Evolutionary conservation across 2,113 vertebrate genomes (phyloP).

Genomic region (Polypterus bichir): DNA sequence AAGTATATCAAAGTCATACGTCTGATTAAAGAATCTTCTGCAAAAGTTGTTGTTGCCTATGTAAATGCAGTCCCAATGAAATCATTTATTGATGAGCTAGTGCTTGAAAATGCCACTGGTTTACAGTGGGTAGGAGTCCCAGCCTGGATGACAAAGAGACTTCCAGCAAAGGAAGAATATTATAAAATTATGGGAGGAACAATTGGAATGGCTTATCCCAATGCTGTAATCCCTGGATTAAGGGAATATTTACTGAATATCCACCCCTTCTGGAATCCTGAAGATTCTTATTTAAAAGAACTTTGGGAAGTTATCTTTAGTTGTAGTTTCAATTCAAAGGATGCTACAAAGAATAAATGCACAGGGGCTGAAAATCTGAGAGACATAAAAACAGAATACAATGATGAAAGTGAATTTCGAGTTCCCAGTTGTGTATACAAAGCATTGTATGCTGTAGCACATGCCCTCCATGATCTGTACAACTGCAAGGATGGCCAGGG

Average conservation of each 20-base stretch:
- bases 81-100: slow-evolving; percentile 42
- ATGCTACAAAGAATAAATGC: slow-evolving; percentile 27
- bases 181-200: slow-evolving; percentile 45
- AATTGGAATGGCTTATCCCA: slow-evolving; percentile 53
- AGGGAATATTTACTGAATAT: slow-evolving; percentile 47
- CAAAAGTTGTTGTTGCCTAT: slow-evolving; percentile 50
- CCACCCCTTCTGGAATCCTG: slow-evolving; percentile 27
- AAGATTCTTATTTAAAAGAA: slow-evolving; percentile 42
- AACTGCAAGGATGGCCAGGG: slow-evolving; percentile 36
- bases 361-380: slow-evolving; percentile 46
- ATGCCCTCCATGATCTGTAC: slow-evolving; percentile 41
- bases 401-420: slow-evolving; percentile 52
- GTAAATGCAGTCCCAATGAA: slow-evolving; percentile 53
- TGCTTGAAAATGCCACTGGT: slow-evolving; percentile 39
- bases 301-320: slow-evolving; percentile 58
- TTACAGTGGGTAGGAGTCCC: slow-evolving; percentile 61
- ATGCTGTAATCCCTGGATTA: slow-evolving; percentile 41
- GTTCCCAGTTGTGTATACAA: slow-evolving; percentile 65
- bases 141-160: slow-evolving; percentile 55
- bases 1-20: slow-evolving; percentile 40
- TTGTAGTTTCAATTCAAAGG: slow-evolving; percentile 35
- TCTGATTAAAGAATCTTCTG: slow-evolving; percentile 39
- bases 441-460: slow-evolving; percentile 47
- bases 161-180: slow-evolving; percentile 43
- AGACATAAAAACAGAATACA: slow-evolving; percentile 42